These are phyloP conservation scores for Burhinus bistriatus DNA, from an alignment of 2,113 vertebrate genomes.

Conservation along the genomic window DNA sequence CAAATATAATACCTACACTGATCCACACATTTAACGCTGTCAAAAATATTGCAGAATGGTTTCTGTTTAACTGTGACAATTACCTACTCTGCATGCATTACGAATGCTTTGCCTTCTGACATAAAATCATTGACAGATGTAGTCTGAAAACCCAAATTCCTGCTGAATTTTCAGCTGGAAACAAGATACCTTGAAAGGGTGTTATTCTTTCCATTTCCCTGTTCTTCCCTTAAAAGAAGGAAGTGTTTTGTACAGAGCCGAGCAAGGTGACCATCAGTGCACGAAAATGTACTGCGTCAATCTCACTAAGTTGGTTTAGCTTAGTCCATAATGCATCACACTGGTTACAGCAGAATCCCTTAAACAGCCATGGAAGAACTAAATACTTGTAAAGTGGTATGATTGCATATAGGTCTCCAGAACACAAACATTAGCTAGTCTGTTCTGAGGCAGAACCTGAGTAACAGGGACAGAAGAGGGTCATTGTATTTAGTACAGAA, in stretches of 20 bases:
- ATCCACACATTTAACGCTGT: too few relatives aligned
- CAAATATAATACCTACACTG: too few relatives aligned
- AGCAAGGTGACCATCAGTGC: background rate
- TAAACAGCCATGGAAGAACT: background rate
- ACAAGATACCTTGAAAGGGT: background rate
- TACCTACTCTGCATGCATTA: too few relatives aligned
- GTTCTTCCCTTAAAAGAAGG: background rate
- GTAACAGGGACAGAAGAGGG: background rate
- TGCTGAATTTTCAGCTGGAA: background rate
- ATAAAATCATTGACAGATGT: too few relatives aligned
- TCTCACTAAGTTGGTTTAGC: background rate
- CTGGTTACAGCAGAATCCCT: background rate
- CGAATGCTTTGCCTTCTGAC: too few relatives aligned
- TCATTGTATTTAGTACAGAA: background rate
- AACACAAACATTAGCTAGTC: background rate
- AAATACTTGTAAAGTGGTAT: background rate
- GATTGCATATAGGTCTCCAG: background rate
- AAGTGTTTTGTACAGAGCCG: background rate
- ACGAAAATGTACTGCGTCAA: background rate
- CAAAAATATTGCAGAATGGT: too few relatives aligned
- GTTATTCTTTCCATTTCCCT: background rate
- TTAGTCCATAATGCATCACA: background rate
- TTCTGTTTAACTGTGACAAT: too few relatives aligned
- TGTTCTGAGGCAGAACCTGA: background rate
- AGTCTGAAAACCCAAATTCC: background rate